These are phyloP conservation scores for Spatulosminthurus flaviceps DNA, from an alignment of 2,888 invertebrate species.

Conservation along the genomic window DNA sequence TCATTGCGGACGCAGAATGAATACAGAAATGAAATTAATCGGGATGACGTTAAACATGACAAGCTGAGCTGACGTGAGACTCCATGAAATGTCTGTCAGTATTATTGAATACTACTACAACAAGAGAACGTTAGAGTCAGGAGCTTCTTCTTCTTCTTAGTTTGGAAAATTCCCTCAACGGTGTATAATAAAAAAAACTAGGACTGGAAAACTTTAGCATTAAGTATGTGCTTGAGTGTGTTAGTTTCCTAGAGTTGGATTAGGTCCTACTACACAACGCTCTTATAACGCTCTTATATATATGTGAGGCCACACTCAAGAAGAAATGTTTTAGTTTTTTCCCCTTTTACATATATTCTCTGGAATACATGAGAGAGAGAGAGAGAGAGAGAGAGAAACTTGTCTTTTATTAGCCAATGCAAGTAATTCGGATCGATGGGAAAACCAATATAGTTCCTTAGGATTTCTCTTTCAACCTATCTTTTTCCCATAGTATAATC, in stretches of 20 bases:
- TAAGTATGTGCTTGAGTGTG: no score
- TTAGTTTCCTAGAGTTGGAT: no score
- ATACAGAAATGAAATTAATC: slow-evolving; percentile 60
- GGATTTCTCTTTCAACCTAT: neutral
- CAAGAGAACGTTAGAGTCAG: slow-evolving; percentile 31
- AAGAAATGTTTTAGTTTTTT: neutral
- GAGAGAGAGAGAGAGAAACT: no score
- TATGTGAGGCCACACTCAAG: no score
- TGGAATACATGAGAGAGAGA: neutral
- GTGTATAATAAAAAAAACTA: neutral
- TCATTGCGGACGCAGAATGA: slow-evolving; percentile 47
- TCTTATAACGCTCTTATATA: no score
- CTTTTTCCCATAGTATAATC: no score
- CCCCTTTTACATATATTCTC: neutral
- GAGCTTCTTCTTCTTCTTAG: slow-evolving; percentile 25
- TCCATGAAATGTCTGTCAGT: slow-evolving; percentile 57
- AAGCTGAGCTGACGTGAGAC: slow-evolving; percentile 55
- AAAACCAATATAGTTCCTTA: neutral
- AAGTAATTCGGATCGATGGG: slow-evolving; percentile 27
- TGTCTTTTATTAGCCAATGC: neutral
- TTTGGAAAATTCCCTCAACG: neutral
- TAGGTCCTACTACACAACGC: no score
- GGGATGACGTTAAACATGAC: slow-evolving; percentile 60
- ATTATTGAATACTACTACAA: slow-evolving; percentile 51
- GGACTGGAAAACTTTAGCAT: neutral